Evolutionary conservation across 2,797 vertebrate species (phyloP).

Genomic region (Myotis daubentonii): DNA sequence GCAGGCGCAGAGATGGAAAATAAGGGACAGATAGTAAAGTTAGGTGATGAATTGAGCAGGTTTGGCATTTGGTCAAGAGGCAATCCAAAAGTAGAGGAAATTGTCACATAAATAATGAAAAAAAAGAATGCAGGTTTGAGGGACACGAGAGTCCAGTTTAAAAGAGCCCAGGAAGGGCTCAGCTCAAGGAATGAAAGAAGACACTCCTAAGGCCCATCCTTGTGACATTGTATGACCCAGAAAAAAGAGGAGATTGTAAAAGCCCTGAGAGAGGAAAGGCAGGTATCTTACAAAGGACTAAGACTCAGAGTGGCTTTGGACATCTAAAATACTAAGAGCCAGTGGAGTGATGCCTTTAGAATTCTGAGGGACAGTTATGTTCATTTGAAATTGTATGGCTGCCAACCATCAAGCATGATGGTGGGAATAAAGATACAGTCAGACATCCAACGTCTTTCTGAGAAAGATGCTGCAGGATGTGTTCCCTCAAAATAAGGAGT

Average conservation of each 20-base stretch:
- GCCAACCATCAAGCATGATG: not conserved
- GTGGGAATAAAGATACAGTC: not conserved
- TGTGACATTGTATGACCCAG: not conserved
- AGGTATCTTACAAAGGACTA: not conserved
- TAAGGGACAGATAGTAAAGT: not conserved
- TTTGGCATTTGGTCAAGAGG: not conserved
- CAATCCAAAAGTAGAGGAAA: not conserved
- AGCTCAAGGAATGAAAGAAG: not conserved
- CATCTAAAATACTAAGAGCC: not conserved
- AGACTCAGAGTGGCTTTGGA: not conserved
- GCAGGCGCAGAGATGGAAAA: constrained; percentile 63
- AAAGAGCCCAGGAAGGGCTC: not conserved
- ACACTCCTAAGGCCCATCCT: not conserved
- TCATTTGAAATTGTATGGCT: not conserved
- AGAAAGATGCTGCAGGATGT: not conserved
- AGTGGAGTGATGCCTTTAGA: not conserved
- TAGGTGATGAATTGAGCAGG: not conserved
- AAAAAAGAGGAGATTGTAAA: not conserved
- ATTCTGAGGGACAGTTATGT: not conserved
- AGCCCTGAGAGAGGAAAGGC: not conserved
- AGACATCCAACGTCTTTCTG: not conserved
- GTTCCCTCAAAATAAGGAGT: not conserved
- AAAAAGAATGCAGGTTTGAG: not conserved
- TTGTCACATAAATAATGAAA: not conserved
- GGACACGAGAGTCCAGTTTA: not conserved